Base-by-base conservation (phyloP, 2,797 vertebrate species). In the Anomalospiza imberbis region DNA sequence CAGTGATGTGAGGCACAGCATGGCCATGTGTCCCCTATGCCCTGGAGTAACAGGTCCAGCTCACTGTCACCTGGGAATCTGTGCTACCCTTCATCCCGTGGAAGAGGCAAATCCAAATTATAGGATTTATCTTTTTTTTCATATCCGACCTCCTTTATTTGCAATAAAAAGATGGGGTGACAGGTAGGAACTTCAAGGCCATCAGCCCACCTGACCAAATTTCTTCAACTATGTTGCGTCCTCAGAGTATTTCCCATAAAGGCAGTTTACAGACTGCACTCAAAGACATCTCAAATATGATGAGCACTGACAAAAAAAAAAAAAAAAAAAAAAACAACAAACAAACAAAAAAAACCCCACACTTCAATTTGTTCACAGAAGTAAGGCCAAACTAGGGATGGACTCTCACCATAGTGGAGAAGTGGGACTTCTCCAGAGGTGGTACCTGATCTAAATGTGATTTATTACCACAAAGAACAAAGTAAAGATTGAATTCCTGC, bases 21-120 rank as follows among this genome's bases (percentile, higher is more conserved):
- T 2, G 7, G 50, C 47, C 7, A 0, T 1, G 1, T 28, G 36
- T 38, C 36, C 14, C 29, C 44, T 5, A 0, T 17, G 48, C 38
- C 62, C 31, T 57, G 81, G 32, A 73, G 18, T 61, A 47, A 57
- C 1, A 6, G 11, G n/a, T 12, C 22, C 55, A 48, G 32, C 50
- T 38, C 11, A 1, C 25, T 87, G 58, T 62, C 4, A 7, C 45
- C 45, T 58, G 22, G 13, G 17, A 60, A 45, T 10, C 25, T n/a
- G 8, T 19, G 45, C 19, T 54, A 63, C n/a, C 19, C 22, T 84
- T 63, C 53, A 54, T 36, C 26, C 26, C 22, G 34, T 25, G 14
- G 29, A 74, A 28, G 4, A 50, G 24, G 32, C 8, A 79, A 78
- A 65, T 70, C 16, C 65, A 62, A 76, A 45, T 29, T 2, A 36